These are phyloP conservation scores for Ciconia boyciana DNA, from an alignment of 2,113 vertebrate genomes.

Conservation along the genomic window DNA sequence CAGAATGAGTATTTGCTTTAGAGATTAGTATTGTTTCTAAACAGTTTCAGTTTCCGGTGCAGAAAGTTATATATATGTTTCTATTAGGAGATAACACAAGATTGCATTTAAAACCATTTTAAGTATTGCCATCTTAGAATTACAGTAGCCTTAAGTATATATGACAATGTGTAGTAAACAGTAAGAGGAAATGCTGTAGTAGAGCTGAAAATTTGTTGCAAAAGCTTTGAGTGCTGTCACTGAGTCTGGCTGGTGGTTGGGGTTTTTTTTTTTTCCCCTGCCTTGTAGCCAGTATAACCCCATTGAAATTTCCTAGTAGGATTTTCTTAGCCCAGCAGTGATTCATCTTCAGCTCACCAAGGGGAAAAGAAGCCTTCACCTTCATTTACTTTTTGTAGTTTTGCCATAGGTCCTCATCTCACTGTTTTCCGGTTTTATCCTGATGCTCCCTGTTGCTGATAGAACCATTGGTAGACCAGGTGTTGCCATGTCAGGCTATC, in stretches of 20 bases:
- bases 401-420: background rate
- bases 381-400: background rate
- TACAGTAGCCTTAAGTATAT: background rate
- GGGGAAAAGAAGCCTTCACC: background rate
- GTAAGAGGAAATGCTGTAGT: background rate
- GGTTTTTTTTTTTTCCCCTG: background rate
- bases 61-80: background rate
- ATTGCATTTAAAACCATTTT: background rate
- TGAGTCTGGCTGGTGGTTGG: background rate
- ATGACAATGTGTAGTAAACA: background rate
- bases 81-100: background rate
- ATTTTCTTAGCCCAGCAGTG: background rate
- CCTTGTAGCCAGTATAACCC: background rate
- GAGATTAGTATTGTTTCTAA: background rate
- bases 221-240: background rate
- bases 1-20: background rate
- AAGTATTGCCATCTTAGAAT: background rate
- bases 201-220: background rate
- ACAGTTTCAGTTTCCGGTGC: background rate
- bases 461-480: background rate
- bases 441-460: fast-evolving
- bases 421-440: background rate
- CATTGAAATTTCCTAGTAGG: background rate
- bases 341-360: background rate
- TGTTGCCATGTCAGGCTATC: background rate